Evolutionary conservation across 2,797 vertebrate species (phyloP).

Genomic region (Lithobates pipiens): DNA sequence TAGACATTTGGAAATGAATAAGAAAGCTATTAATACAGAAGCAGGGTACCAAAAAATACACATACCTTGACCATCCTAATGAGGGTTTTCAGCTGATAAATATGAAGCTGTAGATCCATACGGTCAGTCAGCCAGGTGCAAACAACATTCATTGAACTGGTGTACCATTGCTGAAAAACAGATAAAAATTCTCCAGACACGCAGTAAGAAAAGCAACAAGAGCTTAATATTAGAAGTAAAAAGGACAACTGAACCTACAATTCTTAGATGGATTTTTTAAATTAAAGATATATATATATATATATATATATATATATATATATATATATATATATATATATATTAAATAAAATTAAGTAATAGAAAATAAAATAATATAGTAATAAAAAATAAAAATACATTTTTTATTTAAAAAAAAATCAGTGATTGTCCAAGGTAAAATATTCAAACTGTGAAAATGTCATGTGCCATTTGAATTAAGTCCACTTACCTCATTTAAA

Average conservation of each 20-base stretch:
- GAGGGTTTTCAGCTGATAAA: conserved; percentile 98
- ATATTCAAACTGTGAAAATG: not conserved
- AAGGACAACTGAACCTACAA: not conserved
- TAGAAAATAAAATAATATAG: not conserved
- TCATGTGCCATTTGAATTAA: not conserved
- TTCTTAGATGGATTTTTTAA: not conserved
- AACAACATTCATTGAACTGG: conserved; percentile 97
- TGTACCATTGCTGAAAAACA: conserved; percentile 99
- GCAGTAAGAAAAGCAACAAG: conserved; percentile 10
- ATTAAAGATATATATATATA: not conserved
- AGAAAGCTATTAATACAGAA: not conserved
- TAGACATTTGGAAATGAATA: too few relatives aligned
- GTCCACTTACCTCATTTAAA: conserved; percentile 42
- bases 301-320: not conserved
- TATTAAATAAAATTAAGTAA: not conserved
- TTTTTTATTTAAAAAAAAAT: not conserved
- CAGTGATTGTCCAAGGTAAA: not conserved
- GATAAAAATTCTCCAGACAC: conserved; percentile 89
- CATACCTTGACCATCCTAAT: conserved; percentile 99
- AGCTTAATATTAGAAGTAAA: not conserved
- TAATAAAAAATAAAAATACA: not conserved
- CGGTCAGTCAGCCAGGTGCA: conserved; percentile 98
- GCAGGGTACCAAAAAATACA: accelerated
- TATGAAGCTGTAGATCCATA: conserved; percentile 99
- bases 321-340: not conserved